Evolutionary conservation across 2,888 invertebrate genomes (phyloP).

Genomic region (Ditylenchus weischeri): DNA sequence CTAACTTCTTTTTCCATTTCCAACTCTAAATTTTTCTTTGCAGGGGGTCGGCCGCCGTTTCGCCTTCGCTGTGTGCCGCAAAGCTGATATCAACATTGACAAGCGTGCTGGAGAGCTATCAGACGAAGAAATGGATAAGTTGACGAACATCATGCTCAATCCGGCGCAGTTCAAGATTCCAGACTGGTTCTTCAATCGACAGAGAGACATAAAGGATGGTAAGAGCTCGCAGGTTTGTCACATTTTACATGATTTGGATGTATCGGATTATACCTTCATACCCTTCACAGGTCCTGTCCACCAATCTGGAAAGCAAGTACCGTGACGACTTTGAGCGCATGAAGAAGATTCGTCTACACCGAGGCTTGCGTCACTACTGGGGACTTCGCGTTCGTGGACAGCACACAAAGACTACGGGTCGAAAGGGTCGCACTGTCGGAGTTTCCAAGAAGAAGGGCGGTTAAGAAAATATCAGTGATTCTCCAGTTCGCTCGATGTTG

Average conservation of each 20-base stretch:
- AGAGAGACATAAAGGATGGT: conserved; percentile 98
- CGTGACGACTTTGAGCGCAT: conserved; percentile 98
- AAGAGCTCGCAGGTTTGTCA: conserved; percentile 77
- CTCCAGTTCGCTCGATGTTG: too few species aligned
- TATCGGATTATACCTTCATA: too few species aligned
- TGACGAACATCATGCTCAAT: conserved; percentile 95
- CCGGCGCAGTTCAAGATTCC: conserved; percentile 99
- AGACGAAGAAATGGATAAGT: conserved; percentile 77
- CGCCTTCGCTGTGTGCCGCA: conserved; percentile 93
- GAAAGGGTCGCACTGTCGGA: conserved; percentile 99
- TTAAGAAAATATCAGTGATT: conserved; percentile 32
- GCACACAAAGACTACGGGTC: conserved; percentile 98
- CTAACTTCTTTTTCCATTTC: background rate
- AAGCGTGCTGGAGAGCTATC: conserved; percentile 98
- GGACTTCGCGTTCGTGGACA: conserved; percentile 98
- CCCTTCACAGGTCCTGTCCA: conserved; percentile 74
- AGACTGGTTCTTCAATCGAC: conserved; percentile 99
- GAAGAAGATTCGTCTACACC: conserved; percentile 98
- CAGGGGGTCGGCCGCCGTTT: conserved; percentile 93
- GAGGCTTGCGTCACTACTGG: conserved; percentile 99
- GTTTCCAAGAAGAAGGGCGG: conserved; percentile 96
- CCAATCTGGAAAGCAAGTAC: conserved; percentile 88
- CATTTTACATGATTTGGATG: too few species aligned
- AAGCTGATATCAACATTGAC: conserved; percentile 93
- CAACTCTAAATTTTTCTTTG: conserved; percentile 19